Evolutionary conservation across 2,888 invertebrate genomes (phyloP).

Genomic region (Molorchus minor): DNA sequence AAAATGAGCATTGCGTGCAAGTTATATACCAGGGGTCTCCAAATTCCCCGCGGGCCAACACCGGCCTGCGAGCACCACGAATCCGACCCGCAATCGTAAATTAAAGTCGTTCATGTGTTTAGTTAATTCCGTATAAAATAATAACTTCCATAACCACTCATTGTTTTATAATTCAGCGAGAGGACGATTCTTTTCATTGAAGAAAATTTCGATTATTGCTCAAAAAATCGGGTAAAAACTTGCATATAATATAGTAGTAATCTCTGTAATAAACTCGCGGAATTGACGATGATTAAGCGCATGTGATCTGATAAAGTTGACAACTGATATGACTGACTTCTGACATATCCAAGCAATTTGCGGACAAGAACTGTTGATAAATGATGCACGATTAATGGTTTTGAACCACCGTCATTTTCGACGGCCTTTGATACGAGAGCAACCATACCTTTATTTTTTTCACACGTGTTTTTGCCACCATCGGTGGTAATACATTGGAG

Average conservation of each 20-base stretch:
- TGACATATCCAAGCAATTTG: conserved; percentile 53
- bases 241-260: too few relatives aligned
- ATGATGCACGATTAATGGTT: conserved; percentile 50
- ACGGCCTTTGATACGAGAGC: conserved; percentile 48
- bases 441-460: conserved; percentile 46
- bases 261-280: conserved; percentile 33
- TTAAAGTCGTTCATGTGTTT: conserved; percentile 32
- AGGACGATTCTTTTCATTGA: not conserved
- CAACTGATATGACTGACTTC: conserved; percentile 50
- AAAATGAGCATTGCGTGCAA: too few relatives aligned
- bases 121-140: conserved; percentile 30
- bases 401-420: conserved; percentile 50
- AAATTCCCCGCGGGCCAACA: too few relatives aligned
- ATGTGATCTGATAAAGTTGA: conserved; percentile 50
- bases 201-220: not conserved
- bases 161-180: not conserved
- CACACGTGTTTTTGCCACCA: conserved; percentile 49
- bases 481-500: conserved; percentile 45
- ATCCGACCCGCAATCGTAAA: conserved; percentile 32
- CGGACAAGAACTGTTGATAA: conserved; percentile 44
- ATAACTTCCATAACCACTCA: conserved; percentile 14
- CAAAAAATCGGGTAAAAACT: too few relatives aligned
- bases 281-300: conserved; percentile 46
- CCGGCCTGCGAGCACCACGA: too few relatives aligned
- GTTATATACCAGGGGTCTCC: too few relatives aligned